phyloP scores from a whole-genome alignment of 2,113 vertebrate species.

The Cettia cetti region DNA sequence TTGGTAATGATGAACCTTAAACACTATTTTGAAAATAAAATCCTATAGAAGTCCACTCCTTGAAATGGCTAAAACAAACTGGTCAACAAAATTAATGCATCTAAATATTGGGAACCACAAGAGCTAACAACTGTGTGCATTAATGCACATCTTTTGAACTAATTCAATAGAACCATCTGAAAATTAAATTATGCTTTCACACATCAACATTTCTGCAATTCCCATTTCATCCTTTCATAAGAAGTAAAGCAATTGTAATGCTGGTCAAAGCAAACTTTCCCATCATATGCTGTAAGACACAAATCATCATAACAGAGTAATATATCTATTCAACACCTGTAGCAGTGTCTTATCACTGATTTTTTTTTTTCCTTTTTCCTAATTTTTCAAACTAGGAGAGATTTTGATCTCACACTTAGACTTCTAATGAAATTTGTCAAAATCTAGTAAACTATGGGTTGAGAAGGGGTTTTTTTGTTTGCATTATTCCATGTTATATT shows the following conservation, averaged over 20 bases:
- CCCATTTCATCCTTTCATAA: fast-evolving
- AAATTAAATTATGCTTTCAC: not conserved
- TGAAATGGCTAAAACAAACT: not conserved
- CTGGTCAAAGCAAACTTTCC: not conserved
- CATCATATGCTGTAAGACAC: not conserved
- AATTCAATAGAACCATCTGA: not conserved
- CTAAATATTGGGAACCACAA: not conserved
- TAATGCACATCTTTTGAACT: not conserved
- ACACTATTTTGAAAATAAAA: not conserved
- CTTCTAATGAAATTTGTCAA: not conserved
- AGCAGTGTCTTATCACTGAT: not conserved
- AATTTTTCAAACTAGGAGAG: not conserved
- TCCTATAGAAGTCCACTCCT: not conserved
- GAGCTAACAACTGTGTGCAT: not conserved
- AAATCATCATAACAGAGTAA: not conserved
- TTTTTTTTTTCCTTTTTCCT: not conserved
- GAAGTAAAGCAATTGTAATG: not conserved
- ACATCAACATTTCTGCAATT: not conserved
- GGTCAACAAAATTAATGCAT: not conserved
- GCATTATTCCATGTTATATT: not conserved
- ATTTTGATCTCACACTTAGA: not conserved
- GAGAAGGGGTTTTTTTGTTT: not conserved
- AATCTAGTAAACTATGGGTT: not conserved
- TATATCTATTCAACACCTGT: not conserved
- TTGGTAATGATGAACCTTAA: not conserved